Evolutionary conservation across 2,888 invertebrate species (phyloP), one percentile per base, ranked within the genome.

Genomic region (Agrochola litura): DNA sequence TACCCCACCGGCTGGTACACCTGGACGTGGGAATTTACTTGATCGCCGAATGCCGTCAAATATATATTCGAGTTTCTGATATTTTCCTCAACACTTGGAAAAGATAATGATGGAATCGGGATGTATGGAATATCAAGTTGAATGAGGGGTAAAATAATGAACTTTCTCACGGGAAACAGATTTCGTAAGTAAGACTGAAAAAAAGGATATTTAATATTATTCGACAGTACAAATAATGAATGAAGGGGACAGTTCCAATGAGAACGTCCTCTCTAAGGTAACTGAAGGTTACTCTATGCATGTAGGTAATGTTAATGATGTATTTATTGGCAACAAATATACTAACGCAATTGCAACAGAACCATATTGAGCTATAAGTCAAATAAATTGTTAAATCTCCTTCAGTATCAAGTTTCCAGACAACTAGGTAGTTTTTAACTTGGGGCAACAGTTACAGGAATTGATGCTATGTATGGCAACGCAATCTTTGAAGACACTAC

Each of bases 1-100:
- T 60, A 66, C 30, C 19, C 30, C 60, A 30, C 60, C 72, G 64
- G 14, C 65, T 72, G 60, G 25, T 66, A 68, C 69, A 74, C 65
- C 76, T 77, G 77, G 52, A 9, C 19, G 10, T 25, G n/a, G 54
- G 22, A 37, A 49, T 25, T 64, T 19, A 37, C 25, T 19, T 43
- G 64, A 60, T 37, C 41, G 14, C 37, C n/a, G 14, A 65, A 25
- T 22, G 22, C 16, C 19, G 43, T 25, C n/a, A 65, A 19, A 37
- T 73, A 30, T 12, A 12, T 16, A 54, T 3, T n/a, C 25, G 9
- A 41, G 6, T 46, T 25, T 52, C 30, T 9, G 6, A 43, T 46
- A 14, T 30, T 19, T 37, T n/a, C 25, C 10, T 14, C 37, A 56
- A 58, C n/a, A 37, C 4, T 68, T 46, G 10, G 30, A 63, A 22